These are phyloP conservation scores for Melipona bicolor DNA, from an alignment of 2,888 invertebrate genomes.

Conservation along the genomic window DNA sequence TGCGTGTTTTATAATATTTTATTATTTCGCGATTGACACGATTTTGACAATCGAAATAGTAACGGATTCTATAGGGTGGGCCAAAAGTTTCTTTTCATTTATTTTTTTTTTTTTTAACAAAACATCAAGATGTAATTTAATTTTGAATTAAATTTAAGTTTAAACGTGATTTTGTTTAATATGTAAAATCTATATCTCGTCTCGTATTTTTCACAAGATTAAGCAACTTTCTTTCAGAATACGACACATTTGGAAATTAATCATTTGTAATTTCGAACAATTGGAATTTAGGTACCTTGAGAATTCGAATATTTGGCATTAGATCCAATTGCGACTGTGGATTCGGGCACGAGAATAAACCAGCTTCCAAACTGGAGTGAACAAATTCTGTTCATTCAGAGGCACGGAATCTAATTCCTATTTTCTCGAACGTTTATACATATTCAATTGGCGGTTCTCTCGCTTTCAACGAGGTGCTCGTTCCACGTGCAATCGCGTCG, in stretches of 20 bases:
- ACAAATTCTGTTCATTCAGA: background rate
- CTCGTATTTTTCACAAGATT: too few relatives aligned
- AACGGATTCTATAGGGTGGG: background rate
- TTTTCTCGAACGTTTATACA: background rate
- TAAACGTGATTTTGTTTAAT: too few relatives aligned
- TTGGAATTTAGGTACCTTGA: background rate
- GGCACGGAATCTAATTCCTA: background rate
- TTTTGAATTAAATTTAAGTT: too few relatives aligned
- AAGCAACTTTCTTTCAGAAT: too few relatives aligned
- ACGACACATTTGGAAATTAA: too few relatives aligned
- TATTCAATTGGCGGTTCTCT: background rate
- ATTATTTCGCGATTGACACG: background rate
- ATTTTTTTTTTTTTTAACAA: too few relatives aligned
- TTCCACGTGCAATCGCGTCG: background rate
- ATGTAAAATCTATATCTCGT: too few relatives aligned
- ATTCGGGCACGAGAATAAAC: too few relatives aligned
- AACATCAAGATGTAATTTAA: too few relatives aligned
- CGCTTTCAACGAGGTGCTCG: constrained; percentile 13
- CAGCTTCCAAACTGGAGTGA: background rate
- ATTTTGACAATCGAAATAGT: too few relatives aligned
- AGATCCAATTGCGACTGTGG: too few relatives aligned
- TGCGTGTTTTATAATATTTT: background rate
- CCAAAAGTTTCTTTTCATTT: too few relatives aligned
- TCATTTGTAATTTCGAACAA: background rate
- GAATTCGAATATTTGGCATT: background rate